A percentile compares a stretch with the other conserved stretches of the same genome.
phyloP scores from a whole-genome alignment of 2,797 vertebrate genomes.

The Erithacus rubecula region DNA sequence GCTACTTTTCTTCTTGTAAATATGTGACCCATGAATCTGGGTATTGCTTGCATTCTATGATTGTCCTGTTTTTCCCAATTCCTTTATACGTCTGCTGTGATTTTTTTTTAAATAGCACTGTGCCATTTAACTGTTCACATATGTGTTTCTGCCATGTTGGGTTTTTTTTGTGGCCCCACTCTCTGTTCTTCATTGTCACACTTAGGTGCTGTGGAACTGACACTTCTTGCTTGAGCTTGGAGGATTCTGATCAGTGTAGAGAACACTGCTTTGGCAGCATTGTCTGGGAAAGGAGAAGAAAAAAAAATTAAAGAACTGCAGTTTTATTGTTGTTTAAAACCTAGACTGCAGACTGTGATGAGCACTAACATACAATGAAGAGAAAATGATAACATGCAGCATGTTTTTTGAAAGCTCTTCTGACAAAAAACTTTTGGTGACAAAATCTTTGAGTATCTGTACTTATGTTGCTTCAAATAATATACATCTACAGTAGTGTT shows the following conservation, averaged over 20 bases:
- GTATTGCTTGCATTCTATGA: not conserved
- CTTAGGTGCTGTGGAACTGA: not conserved
- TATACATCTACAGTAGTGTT: not conserved
- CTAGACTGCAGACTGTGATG: not conserved
- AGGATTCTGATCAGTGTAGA: not conserved
- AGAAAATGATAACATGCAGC: not conserved
- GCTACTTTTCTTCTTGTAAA: not conserved
- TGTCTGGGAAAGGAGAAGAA: not conserved
- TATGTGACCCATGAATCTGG: not conserved
- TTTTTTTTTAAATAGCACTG: not conserved
- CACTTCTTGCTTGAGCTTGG: not conserved
- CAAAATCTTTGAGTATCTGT: not conserved
- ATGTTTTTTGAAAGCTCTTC: not conserved
- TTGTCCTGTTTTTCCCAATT: not conserved
- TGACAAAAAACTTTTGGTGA: not conserved
- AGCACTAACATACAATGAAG: not conserved
- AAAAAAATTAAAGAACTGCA: not conserved
- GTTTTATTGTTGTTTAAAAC: not conserved
- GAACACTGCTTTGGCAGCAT: not conserved
- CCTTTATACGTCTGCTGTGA: not conserved
- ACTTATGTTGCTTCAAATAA: not conserved
- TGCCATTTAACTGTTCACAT: not conserved
- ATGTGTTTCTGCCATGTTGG: accelerated
- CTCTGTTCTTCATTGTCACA: not conserved
- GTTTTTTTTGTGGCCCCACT: not conserved